phyloP scores from a whole-genome alignment of 1,140 invertebrate genomes.

The Bombus fervidus region DNA sequence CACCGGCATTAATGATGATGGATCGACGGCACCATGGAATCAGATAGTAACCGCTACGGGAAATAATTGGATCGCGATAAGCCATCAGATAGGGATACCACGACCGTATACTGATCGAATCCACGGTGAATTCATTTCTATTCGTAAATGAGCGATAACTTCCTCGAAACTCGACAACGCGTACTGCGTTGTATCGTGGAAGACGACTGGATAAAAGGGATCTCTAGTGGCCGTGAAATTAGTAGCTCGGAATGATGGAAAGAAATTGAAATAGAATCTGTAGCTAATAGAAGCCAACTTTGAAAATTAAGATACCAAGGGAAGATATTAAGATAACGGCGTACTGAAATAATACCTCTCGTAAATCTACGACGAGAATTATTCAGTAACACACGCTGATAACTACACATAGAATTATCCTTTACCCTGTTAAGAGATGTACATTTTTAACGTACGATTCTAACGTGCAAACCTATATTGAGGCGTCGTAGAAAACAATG shows the following conservation, averaged over 20 bases:
- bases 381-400: background rate
- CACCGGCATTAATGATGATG: conserved; percentile 24
- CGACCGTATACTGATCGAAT: conserved; percentile 8
- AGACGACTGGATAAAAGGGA: background rate
- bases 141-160: conserved; percentile 2
- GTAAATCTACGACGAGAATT: background rate
- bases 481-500: background rate
- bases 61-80: conserved; percentile 34
- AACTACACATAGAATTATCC: background rate
- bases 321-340: background rate
- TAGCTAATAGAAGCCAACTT: too few relatives aligned
- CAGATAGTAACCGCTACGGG: conserved; percentile 5
- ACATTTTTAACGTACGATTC: background rate
- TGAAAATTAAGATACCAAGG: background rate
- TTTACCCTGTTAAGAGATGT: background rate
- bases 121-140: background rate
- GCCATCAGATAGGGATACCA: background rate
- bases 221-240: background rate
- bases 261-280: background rate
- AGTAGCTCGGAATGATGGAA: background rate
- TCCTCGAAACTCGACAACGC: background rate
- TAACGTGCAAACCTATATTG: background rate
- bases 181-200: background rate
- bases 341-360: background rate
- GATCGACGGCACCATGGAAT: conserved; percentile 5